Percentiles rank a stretch among this genome's conserved stretches.
Evolutionary conservation across 2,888 invertebrate species (phyloP).

Genomic region (Rhynchonema sp.): DNA sequence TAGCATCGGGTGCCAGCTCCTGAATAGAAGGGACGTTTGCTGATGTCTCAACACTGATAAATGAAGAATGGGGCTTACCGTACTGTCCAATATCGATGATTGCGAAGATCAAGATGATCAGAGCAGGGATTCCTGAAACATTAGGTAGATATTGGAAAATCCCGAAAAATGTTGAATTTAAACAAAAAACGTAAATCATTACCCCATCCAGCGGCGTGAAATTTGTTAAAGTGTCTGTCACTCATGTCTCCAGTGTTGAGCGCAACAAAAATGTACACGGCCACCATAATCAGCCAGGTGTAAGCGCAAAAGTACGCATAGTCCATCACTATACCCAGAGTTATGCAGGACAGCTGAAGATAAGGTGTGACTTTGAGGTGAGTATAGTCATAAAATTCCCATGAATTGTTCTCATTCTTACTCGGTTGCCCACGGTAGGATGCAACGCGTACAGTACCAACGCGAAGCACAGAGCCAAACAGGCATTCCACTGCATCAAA

Average conservation of each 20-base stretch:
- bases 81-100: background rate
- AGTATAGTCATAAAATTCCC: no score
- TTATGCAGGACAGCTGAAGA: slow-evolving; percentile 8
- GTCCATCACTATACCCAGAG: slow-evolving; percentile 8
- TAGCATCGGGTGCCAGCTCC: background rate
- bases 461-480: slow-evolving; percentile 7
- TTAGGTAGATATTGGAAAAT: no score
- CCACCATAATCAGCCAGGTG: background rate
- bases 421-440: background rate
- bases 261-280: background rate
- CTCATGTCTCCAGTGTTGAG: background rate
- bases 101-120: background rate
- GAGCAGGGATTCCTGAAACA: background rate
- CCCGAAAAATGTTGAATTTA: no score
- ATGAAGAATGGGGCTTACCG: background rate
- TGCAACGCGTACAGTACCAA: slow-evolving; percentile 7
- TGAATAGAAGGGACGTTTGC: no score
- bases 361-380: no score
- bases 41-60: background rate
- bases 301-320: slow-evolving; percentile 8
- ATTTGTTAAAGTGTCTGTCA: background rate
- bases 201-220: background rate
- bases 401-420: no score
- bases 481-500: slow-evolving; percentile 9
- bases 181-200: no score